Evolutionary conservation across 1,140 invertebrate genomes (phyloP).

Genomic region (Cepaea nemoralis): DNA sequence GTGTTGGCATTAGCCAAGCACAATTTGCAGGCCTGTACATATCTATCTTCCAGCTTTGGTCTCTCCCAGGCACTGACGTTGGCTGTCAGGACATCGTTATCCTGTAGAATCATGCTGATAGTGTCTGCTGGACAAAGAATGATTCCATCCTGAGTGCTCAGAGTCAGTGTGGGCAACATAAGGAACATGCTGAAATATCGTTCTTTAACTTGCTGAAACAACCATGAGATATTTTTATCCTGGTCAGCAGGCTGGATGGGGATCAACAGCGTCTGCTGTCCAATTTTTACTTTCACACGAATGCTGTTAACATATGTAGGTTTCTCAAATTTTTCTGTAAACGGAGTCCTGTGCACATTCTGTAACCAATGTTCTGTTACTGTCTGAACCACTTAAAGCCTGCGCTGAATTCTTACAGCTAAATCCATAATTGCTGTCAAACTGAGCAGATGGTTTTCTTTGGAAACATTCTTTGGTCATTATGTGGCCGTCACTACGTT

Average conservation of each 20-base stretch:
- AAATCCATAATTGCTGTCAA: neutral
- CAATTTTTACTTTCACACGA: slow-evolving; percentile 25
- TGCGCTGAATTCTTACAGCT: neutral
- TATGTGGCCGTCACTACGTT: neutral
- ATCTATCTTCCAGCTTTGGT: slow-evolving; percentile 25
- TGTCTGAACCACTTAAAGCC: neutral
- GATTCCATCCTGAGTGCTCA: slow-evolving; percentile 29
- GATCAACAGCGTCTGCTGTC: slow-evolving; percentile 16
- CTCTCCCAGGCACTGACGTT: slow-evolving; percentile 30
- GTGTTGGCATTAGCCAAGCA: slow-evolving; percentile 1
- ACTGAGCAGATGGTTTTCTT: neutral
- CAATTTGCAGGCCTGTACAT: slow-evolving; percentile 14
- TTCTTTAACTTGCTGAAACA: slow-evolving; percentile 15
- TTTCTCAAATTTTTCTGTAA: neutral
- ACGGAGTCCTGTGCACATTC: neutral
- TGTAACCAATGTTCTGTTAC: neutral
- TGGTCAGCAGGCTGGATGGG: slow-evolving; percentile 31
- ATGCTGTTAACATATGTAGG: slow-evolving; percentile 2
- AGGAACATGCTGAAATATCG: slow-evolving; percentile 39
- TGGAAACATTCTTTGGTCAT: neutral
- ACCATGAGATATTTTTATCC: slow-evolving; percentile 23
- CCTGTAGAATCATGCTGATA: neutral
- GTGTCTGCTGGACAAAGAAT: slow-evolving; percentile 22
- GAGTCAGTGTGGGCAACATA: slow-evolving; percentile 5
- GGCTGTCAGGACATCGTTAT: slow-evolving; percentile 14